These are phyloP conservation scores for Oryzias woworae DNA, from an alignment of 2,113 vertebrate genomes.

Conservation along the genomic window DNA sequence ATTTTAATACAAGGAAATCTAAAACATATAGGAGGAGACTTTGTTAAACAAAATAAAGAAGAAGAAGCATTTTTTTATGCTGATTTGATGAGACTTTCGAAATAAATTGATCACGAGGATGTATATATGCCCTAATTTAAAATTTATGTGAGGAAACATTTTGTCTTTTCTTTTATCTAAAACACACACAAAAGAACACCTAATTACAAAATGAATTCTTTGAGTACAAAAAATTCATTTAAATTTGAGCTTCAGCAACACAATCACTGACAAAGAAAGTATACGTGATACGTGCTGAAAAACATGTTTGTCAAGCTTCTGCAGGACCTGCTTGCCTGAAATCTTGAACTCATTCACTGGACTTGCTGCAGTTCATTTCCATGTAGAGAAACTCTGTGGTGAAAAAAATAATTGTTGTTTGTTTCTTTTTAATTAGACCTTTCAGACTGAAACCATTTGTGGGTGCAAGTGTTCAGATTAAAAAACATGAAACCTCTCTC, in stretches of 20 bases:
- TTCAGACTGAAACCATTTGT: not conserved
- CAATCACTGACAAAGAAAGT: not conserved
- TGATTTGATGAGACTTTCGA: no score
- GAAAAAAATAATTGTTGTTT: slow-evolving; percentile 6
- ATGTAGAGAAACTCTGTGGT: slow-evolving; percentile 53
- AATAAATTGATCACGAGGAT: no score
- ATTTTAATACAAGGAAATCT: no score
- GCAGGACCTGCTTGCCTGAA: not conserved
- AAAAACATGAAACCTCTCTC: no score
- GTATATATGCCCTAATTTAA: no score
- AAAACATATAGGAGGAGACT: no score
- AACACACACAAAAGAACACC: not conserved
- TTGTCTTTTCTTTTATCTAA: no score
- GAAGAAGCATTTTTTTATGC: no score
- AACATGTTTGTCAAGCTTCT: not conserved
- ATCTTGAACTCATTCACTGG: not conserved
- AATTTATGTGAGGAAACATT: no score
- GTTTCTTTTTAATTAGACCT: not conserved
- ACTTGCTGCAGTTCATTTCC: slow-evolving; percentile 41
- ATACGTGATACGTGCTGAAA: no score
- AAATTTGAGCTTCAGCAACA: not conserved
- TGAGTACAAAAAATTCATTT: no score
- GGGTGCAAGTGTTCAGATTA: not conserved
- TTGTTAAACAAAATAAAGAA: no score
- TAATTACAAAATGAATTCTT: not conserved